phyloP scores from a whole-genome alignment of 1,140 invertebrate genomes.

The Halictus rubicundus region DNA sequence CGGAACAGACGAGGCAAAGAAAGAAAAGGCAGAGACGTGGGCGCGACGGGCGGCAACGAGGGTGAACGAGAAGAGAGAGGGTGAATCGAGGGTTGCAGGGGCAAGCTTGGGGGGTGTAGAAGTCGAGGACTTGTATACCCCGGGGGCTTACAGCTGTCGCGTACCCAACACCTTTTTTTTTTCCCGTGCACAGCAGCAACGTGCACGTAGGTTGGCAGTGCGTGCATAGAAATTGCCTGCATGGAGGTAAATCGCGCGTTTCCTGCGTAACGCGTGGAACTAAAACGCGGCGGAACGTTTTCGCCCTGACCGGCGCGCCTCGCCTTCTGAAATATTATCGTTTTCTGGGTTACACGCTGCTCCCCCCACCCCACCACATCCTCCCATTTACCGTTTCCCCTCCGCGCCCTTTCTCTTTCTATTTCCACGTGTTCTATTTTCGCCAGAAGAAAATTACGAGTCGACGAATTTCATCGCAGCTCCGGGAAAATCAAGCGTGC shows the following conservation, averaged over 20 bases:
- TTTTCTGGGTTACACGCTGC: slow-evolving; percentile 12
- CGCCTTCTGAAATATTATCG: slow-evolving; percentile 13
- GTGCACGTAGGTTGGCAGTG: slow-evolving; percentile 45
- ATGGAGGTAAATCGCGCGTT: slow-evolving; percentile 52
- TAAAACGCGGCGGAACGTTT: slow-evolving; percentile 37
- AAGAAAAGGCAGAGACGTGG: background rate
- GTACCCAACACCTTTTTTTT: slow-evolving; percentile 75
- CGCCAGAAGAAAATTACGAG: slow-evolving; percentile 5
- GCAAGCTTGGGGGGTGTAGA: slow-evolving; percentile 58
- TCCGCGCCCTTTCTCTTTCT: background rate
- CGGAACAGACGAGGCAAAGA: background rate
- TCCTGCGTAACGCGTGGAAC: slow-evolving; percentile 50
- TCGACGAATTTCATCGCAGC: slow-evolving; percentile 23
- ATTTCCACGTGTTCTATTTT: too few relatives aligned
- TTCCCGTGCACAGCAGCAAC: background rate
- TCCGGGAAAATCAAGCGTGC: slow-evolving; percentile 9
- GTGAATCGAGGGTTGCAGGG: slow-evolving; percentile 49
- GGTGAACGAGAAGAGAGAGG: slow-evolving; percentile 13
- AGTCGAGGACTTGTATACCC: slow-evolving; percentile 74
- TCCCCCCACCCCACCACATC: too few relatives aligned
- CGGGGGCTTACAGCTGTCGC: slow-evolving; percentile 78
- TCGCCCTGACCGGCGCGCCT: background rate
- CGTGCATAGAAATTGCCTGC: slow-evolving; percentile 59
- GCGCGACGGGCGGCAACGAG: background rate
- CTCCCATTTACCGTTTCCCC: background rate